Conservation (phyloP, 2,888 invertebrate species). For the Chaetogeoica ovagalla region DNA sequence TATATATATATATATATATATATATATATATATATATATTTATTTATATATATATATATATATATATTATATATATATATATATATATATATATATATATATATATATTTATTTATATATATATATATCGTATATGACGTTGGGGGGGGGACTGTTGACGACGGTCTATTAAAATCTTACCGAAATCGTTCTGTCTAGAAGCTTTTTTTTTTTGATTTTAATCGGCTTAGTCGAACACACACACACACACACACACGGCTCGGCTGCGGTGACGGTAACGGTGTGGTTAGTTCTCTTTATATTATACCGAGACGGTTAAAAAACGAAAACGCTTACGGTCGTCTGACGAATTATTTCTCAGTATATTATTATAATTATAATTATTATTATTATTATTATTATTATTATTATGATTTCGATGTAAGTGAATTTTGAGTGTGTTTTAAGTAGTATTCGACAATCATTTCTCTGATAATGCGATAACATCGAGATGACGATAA, state of each 20-base stretch:
- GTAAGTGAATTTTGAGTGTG: not conserved
- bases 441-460: not conserved
- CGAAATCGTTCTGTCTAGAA: conserved; percentile 7
- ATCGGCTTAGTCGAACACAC: conserved; percentile 17
- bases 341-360: not conserved
- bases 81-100: no score
- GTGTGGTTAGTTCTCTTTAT: conserved; percentile 7
- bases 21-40: no score
- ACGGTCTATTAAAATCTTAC: conserved; percentile 46
- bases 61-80: no score
- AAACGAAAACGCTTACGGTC: not conserved
- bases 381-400: no score
- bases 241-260: no score
- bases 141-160: conserved; percentile 35
- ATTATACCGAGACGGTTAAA: not conserved
- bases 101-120: no score
- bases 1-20: no score
- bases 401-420: not conserved
- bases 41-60: no score
- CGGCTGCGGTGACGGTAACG: not conserved
- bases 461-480: not conserved
- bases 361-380: not conserved
- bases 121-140: not conserved
- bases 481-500: not conserved
- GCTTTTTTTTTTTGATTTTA: conserved; percentile 36